Conservation (phyloP, 2,888 invertebrate species). For the Hesperia comma region DNA sequence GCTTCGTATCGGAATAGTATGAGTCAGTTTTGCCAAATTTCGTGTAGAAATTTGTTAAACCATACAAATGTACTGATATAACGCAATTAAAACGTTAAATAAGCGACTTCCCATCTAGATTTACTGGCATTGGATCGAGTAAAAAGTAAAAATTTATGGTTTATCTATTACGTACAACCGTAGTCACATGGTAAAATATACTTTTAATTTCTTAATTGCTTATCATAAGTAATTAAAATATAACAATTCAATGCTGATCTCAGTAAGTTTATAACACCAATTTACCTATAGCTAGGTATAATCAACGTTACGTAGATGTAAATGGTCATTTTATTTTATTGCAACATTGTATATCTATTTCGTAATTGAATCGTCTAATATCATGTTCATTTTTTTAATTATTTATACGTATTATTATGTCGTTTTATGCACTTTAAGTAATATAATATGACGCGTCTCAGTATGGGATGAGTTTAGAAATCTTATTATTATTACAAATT, state of each 20-base stretch:
- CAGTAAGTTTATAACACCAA: constrained; percentile 24
- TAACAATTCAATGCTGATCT: constrained; percentile 17
- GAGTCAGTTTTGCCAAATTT: too few relatives aligned
- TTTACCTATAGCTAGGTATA: constrained; percentile 4
- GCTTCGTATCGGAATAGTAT: too few relatives aligned
- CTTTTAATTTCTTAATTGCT: too few relatives aligned
- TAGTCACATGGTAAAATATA: too few relatives aligned
- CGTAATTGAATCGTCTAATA: constrained; percentile 9
- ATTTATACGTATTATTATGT: background rate
- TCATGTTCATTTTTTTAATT: background rate
- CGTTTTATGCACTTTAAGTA: constrained; percentile 10
- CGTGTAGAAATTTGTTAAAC: too few relatives aligned
- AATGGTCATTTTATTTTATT: background rate
- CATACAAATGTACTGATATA: too few relatives aligned
- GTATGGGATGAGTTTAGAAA: background rate
- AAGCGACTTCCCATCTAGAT: too few relatives aligned
- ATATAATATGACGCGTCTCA: background rate
- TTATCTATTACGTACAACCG: too few relatives aligned
- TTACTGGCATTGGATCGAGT: too few relatives aligned
- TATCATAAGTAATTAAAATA: background rate
- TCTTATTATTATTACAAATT: background rate
- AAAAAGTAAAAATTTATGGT: too few relatives aligned
- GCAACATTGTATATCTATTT: background rate
- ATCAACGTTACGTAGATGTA: background rate
- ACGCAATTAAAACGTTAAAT: too few relatives aligned